These are phyloP conservation scores for Connochaetes taurinus DNA, from an alignment of 2,113 vertebrate genomes.

Conservation along the genomic window DNA sequence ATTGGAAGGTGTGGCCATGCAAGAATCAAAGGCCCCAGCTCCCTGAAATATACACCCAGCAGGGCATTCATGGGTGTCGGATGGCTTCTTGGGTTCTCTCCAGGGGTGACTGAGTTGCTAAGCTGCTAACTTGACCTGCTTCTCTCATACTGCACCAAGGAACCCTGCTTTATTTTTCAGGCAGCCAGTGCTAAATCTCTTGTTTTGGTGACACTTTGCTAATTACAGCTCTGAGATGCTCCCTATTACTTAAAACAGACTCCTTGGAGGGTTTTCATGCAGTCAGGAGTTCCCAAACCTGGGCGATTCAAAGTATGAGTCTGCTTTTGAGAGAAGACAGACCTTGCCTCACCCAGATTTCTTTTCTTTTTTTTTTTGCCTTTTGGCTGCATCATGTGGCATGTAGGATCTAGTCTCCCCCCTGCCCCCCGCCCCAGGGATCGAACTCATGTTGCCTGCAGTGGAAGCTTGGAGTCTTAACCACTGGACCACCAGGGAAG, in stretches of 20 bases:
- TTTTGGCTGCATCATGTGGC: neutral
- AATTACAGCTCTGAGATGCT: neutral
- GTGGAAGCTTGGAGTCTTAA: neutral
- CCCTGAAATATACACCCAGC: conserved; percentile 45
- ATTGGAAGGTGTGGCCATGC: neutral
- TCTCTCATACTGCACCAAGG: neutral
- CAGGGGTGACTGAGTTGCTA: neutral
- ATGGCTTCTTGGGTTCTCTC: neutral
- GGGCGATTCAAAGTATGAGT: neutral
- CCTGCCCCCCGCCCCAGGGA: neutral
- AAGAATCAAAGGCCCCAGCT: conserved; percentile 42
- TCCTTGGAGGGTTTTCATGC: neutral
- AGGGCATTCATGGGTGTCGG: neutral
- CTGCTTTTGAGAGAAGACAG: neutral
- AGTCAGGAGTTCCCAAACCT: neutral
- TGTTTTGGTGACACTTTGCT: neutral
- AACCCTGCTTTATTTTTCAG: conserved; percentile 37
- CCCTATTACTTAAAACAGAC: neutral
- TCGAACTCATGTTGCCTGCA: neutral
- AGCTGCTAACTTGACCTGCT: neutral
- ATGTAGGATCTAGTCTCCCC: neutral
- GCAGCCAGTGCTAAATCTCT: neutral
- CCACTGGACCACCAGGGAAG: neutral
- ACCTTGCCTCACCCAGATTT: neutral
- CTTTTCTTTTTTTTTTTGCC: neutral